Base-by-base conservation (phyloP, 2,888 invertebrate genomes). In the Drosophila testacea region DNA sequence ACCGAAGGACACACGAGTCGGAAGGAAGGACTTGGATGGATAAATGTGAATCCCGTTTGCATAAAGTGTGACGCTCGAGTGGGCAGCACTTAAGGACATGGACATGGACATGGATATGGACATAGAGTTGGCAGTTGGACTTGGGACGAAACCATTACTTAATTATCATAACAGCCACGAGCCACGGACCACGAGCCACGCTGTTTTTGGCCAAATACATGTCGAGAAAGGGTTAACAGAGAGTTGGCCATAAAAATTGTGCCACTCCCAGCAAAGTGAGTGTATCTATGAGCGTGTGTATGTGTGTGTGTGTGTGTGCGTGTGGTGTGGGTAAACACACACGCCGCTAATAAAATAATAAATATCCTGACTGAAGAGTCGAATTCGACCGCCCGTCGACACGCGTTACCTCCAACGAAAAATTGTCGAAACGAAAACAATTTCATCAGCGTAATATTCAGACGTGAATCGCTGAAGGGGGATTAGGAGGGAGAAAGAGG, bases 321-420 rank as follows among this genome's bases (percentile, higher is more conserved):
- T 41, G 32, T 27, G 59, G 38, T 44, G 36, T 51, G 77, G 32
- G 62, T 44, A 64, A 81, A 73, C 86, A 88, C 86, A 88, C 83
- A 88, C 81, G 88, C 78, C 83, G 85, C 90, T 86, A 86, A 86
- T 86, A 86, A 86, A 86, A 86, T 86, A 89, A 89, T 88, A 86
- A 86, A 86, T 88, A 89, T 88, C 79, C 88, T 72, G 79, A 48
- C 75, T 78, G 64, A 76, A 38, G 39, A 50, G 50, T 50, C 50
- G 50, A 36, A 50, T 27, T 50, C 36, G 50, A 50, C 50, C 50
- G 22, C 34, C 50, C 50, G 50, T 44, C 62, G 67, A 68, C 71
- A 66, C 66, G 70, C 68, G 62, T 47, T 38, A 30, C 60, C 69
- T 47, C 30, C 55, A 71, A 47, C 73, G 61, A 61, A 83, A 86